A percentile compares a stretch with the other conserved stretches of the same genome.
Conservation (phyloP, 2,888 invertebrate species). For the Spialia ferax region DNA sequence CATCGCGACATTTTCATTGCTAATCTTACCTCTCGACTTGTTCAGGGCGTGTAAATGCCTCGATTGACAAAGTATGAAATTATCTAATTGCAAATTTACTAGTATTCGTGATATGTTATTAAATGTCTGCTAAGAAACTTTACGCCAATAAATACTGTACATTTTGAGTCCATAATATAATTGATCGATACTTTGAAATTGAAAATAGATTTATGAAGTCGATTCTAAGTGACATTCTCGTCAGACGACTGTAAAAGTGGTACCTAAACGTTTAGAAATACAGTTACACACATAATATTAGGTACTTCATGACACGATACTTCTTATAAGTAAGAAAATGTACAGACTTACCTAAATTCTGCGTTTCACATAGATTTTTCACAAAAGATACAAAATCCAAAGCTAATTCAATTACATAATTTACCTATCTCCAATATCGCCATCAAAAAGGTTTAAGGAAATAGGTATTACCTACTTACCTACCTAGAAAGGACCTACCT, state of each 20-base stretch:
- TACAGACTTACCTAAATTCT: no score
- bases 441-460: no score
- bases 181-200: constrained; percentile 1
- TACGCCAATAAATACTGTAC: constrained; percentile 11
- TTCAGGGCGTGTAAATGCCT: constrained; percentile 42
- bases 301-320: no score
- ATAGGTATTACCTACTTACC: no score
- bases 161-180: constrained; percentile 11
- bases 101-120: constrained; percentile 6
- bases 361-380: no score
- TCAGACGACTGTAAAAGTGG: not conserved
- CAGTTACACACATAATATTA: no score
- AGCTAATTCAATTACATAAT: no score
- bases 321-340: no score
- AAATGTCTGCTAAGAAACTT: not conserved
- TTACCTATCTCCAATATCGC: no score
- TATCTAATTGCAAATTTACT: constrained; percentile 18
- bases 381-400: no score
- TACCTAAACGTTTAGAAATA: no score
- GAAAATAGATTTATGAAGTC: constrained; percentile 4
- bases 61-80: constrained; percentile 24
- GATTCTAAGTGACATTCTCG: not conserved
- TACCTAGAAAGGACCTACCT: no score
- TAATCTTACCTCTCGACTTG: constrained; percentile 46
- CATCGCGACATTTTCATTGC: constrained; percentile 51